phyloP scores from a whole-genome alignment of 2,888 invertebrate species.

The Parnassius glacialis region DNA sequence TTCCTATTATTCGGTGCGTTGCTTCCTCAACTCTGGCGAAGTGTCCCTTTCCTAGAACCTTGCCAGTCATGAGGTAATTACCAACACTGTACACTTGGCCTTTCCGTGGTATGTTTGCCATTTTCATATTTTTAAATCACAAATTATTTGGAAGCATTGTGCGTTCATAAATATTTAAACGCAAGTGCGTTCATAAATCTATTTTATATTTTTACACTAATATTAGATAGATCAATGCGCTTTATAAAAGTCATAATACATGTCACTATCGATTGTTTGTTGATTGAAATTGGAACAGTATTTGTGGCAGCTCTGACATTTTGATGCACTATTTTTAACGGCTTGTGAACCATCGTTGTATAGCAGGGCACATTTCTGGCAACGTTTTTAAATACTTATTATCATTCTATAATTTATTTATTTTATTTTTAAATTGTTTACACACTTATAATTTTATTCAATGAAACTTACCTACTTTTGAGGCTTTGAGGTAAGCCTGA shows the following conservation, averaged over 20 bases:
- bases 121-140: conserved; percentile 52
- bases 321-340: conserved; percentile 61
- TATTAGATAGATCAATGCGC: conserved; percentile 46
- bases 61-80: conserved; percentile 84
- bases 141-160: conserved; percentile 59
- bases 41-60: conserved; percentile 87
- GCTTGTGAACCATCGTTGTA: conserved; percentile 33
- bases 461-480: background rate
- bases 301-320: conserved; percentile 50
- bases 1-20: conserved; percentile 83
- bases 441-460: background rate
- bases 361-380: conserved; percentile 24
- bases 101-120: conserved; percentile 56
- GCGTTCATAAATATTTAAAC: conserved; percentile 38
- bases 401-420: background rate
- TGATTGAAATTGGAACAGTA: conserved; percentile 64
- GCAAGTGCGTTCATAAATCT: conserved; percentile 29
- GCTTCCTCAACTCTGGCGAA: conserved; percentile 89
- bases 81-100: conserved; percentile 82
- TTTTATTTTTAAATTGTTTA: no score
- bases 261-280: conserved; percentile 63
- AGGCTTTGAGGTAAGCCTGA: no score
- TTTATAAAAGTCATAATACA: conserved; percentile 59
- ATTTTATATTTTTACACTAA: conserved; percentile 28
- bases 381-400: background rate